Evolutionary conservation across 2,797 vertebrate genomes (phyloP).

Genomic region (Scyliorhinus canicula): DNA sequence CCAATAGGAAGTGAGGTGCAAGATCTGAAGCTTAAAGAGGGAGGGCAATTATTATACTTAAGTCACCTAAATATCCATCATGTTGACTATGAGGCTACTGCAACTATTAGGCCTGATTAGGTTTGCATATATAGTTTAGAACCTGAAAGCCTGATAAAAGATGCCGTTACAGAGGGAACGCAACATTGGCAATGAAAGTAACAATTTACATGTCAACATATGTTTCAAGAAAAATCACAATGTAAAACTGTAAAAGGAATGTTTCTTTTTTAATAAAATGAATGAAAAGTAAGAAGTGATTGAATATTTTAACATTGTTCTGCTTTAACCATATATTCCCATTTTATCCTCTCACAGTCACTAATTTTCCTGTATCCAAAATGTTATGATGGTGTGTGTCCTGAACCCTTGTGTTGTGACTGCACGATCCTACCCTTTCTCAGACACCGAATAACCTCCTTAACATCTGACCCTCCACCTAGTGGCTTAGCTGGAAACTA

Average conservation of each 20-base stretch:
- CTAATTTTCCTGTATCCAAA: neutral
- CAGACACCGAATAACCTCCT: neutral
- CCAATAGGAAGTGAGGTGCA: neutral
- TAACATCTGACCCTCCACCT: neutral
- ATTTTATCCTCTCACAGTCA: neutral
- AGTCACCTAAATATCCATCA: neutral
- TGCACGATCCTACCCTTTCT: neutral
- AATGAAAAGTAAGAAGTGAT: neutral
- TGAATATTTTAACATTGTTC: neutral
- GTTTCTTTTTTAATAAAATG: neutral
- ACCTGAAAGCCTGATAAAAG: neutral
- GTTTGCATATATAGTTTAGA: neutral
- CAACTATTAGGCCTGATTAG: conserved; percentile 17
- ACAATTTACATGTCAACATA: conserved; percentile 21
- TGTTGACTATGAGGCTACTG: neutral
- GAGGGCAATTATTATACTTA: neutral
- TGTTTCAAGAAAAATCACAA: neutral
- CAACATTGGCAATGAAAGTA: conserved; percentile 6
- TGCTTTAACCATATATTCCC: neutral
- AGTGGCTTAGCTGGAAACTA: neutral
- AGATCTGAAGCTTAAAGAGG: neutral
- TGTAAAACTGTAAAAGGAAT: neutral
- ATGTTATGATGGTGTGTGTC: neutral
- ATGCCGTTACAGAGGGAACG: neutral
- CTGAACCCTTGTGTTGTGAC: neutral